Evolutionary conservation across 2,113 vertebrate species (phyloP), one percentile per base, ranked within the genome.

Genomic region (Amphilophus citrinellus): DNA sequence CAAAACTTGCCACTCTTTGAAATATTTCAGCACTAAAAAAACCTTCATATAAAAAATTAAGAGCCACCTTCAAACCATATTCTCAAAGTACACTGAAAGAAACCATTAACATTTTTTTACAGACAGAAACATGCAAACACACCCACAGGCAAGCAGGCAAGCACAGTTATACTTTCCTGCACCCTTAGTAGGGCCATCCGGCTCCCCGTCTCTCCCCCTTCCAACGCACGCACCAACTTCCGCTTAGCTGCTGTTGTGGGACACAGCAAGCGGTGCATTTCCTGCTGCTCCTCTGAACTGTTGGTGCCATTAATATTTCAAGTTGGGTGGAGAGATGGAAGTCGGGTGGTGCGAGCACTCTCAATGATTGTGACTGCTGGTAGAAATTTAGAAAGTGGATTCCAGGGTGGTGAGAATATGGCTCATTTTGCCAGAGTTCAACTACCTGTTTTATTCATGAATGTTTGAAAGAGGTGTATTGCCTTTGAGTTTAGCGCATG

Each of bases 271-370:
- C 15, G 8, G 68, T 35, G 71, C 63, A 39, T 6, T 77, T n/a
- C 59, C n/a, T 65, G 63, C 81, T 86, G 61, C 32, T 61, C 15
- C 35, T 2, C 60, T 44, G 65, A 58, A 80, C 82, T 90, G 87
- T 42, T 66, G 76, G 44, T 14, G 47, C 65, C 84, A 86, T 95
- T 71, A 92, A 94, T 93, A 90, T 92, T 94, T 91, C 88, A 92
- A 85, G 79, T 32, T 4, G 20, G 63, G 76, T 27, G 85, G 27
- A 44, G 84, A 79, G 62, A 76, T 60, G 22, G 56, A 60, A 9
- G 61, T 65, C 18, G 63, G 71, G 50, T 7, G 79, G 58, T 59
- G 37, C n/a, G 18, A 73, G n/a, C 83, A 77, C 88, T 92, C 57
- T 39, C 42, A 66, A 14, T 80, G 65, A 83, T 77, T 88, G 76